phyloP scores from a whole-genome alignment of 2,797 vertebrate species.

The Peromyscus melanophrys region DNA sequence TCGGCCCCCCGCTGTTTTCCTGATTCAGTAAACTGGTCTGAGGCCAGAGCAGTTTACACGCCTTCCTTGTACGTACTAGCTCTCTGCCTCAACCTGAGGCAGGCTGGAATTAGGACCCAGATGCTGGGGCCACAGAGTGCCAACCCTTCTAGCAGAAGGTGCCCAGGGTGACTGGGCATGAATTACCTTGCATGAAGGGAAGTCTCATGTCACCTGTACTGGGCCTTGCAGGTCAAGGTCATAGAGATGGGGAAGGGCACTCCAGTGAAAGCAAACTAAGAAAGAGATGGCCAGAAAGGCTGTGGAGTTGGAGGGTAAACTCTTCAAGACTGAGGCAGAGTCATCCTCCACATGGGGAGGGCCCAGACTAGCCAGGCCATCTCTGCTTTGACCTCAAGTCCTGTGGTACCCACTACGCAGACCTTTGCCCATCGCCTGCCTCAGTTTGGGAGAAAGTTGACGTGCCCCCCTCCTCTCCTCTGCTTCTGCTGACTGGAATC shows the following conservation, averaged over 20 bases:
- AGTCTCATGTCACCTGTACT: fast-evolving
- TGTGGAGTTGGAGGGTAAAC: fast-evolving
- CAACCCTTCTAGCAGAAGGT: fast-evolving
- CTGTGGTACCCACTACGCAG: fast-evolving
- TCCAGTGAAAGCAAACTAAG: not conserved
- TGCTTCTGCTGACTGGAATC: slow-evolving; percentile 72
- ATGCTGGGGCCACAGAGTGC: not conserved
- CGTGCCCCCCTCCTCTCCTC: not conserved
- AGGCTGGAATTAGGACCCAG: not conserved
- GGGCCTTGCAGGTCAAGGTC: not conserved
- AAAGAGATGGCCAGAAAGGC: fast-evolving
- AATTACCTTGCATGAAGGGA: fast-evolving
- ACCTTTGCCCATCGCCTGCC: not conserved
- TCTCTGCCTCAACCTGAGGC: not conserved
- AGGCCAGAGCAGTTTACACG: not conserved
- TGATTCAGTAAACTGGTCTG: not conserved
- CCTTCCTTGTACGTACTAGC: not conserved
- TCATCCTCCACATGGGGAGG: not conserved
- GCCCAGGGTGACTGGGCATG: too few relatives aligned
- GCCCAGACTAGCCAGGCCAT: not conserved
- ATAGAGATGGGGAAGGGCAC: not conserved
- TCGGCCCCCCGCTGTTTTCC: not conserved
- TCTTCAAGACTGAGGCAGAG: not conserved
- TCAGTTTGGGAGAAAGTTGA: slow-evolving; percentile 17
- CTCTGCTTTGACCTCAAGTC: not conserved